Evolutionary conservation across 2,113 vertebrate species (phyloP).

Genomic region (Potamarius usumacintae): DNA sequence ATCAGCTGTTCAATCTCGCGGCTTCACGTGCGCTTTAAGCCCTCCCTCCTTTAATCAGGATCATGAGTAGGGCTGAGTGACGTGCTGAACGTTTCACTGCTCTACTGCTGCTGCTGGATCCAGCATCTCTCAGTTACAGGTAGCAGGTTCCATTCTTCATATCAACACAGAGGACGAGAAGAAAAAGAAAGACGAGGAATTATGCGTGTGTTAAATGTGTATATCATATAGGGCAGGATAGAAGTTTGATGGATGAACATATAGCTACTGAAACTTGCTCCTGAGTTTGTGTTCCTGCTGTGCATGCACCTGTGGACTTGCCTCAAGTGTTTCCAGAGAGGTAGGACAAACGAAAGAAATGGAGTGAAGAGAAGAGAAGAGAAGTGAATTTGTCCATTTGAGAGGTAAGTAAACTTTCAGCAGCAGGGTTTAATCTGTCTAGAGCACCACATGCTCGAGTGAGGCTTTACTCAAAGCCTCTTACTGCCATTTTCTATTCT

Average conservation of each 20-base stretch:
- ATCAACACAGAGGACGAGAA: not conserved
- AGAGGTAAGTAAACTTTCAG: constrained; percentile 43
- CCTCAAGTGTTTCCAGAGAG: not conserved
- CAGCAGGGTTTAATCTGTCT: constrained; percentile 48
- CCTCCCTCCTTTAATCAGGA: constrained; percentile 47
- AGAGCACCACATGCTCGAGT: constrained; percentile 50
- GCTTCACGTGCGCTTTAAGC: constrained; percentile 17
- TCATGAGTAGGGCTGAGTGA: constrained; percentile 32
- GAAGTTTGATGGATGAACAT: not conserved
- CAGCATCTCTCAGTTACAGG: constrained; percentile 44
- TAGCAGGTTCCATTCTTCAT: not conserved
- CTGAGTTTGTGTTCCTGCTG: not conserved
- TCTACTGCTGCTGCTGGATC: constrained; percentile 23
- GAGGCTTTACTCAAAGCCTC: constrained; percentile 74
- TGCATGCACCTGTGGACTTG: constrained; percentile 36
- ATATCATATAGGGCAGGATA: not conserved
- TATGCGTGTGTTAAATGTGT: not conserved
- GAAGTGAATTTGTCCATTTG: constrained; percentile 23
- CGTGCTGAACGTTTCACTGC: not conserved
- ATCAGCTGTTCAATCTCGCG: constrained; percentile 30
- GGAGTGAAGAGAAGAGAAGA: not conserved
- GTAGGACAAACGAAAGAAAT: not conserved
- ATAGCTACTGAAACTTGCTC: not conserved
- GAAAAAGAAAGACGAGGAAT: not conserved
- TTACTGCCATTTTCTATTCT: constrained; percentile 60